Evolutionary conservation across 2,888 invertebrate genomes (phyloP).

Genomic region (Cryptocephalus moraei): DNA sequence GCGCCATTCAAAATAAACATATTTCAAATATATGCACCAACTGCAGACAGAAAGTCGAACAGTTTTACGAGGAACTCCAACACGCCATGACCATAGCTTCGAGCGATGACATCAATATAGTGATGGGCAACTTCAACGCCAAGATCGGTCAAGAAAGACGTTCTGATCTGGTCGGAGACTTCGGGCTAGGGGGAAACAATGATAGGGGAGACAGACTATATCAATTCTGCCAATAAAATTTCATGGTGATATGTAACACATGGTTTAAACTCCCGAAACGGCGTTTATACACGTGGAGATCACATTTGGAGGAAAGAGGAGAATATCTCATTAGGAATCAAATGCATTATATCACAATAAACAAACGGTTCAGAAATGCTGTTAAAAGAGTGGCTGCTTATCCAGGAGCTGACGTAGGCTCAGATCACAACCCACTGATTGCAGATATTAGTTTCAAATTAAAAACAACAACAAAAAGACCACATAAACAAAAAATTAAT

Average conservation of each 20-base stretch:
- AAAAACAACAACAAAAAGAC: too few species aligned
- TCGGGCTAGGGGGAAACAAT: not conserved
- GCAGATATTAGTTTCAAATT: not conserved
- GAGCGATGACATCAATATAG: too few species aligned
- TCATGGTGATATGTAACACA: not conserved
- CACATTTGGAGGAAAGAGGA: not conserved
- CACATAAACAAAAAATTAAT: too few species aligned
- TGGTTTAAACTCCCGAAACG: not conserved
- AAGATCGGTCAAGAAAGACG: too few species aligned
- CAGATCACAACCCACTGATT: not conserved
- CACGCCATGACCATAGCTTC: not conserved
- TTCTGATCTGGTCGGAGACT: not conserved
- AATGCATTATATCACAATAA: not conserved
- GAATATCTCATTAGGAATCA: not conserved
- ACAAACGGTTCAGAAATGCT: too few species aligned
- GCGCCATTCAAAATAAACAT: too few species aligned
- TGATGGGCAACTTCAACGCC: too few species aligned
- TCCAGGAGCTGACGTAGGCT: not conserved
- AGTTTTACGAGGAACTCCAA: not conserved
- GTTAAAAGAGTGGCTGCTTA: too few species aligned
- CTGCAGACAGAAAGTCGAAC: not conserved
- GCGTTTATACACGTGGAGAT: not conserved
- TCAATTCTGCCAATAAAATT: not conserved
- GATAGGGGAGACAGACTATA: not conserved
- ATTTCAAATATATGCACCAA: too few species aligned